phyloP scores from a whole-genome alignment of 2,797 vertebrate species.

The Leptatherina wallacei region DNA sequence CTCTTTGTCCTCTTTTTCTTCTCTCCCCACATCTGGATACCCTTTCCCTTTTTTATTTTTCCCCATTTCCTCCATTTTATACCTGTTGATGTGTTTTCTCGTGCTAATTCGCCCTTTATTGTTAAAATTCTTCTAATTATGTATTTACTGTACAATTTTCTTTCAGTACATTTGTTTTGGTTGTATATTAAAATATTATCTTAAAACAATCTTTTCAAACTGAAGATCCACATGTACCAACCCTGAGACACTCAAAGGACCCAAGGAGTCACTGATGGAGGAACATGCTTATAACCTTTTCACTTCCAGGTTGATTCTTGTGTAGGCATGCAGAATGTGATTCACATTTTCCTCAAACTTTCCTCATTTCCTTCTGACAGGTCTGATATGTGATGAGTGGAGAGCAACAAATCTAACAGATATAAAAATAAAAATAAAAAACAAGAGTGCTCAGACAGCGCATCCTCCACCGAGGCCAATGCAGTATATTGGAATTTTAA shows the following conservation, averaged over 20 bases:
- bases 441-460: background rate
- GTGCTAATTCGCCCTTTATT: background rate
- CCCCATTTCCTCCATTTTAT: background rate
- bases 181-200: background rate
- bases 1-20: conserved; percentile 28
- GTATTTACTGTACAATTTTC: background rate
- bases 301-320: conserved; percentile 2
- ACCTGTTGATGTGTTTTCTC: conserved; percentile 3
- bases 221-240: background rate
- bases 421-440: background rate
- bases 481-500: background rate
- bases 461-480: background rate
- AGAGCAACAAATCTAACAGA: conserved; percentile 11
- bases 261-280: background rate
- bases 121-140: background rate
- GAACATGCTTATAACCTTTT: background rate
- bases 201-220: background rate
- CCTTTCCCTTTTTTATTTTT: background rate
- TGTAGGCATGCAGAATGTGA: conserved; percentile 16
- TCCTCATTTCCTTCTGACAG: conserved; percentile 28
- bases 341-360: conserved; percentile 30
- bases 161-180: background rate
- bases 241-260: background rate
- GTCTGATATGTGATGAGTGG: conserved; percentile 37
- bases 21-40: conserved; percentile 25